These are phyloP conservation scores for Pollachius pollachius DNA, from an alignment of 2,113 vertebrate species.

Conservation along the genomic window DNA sequence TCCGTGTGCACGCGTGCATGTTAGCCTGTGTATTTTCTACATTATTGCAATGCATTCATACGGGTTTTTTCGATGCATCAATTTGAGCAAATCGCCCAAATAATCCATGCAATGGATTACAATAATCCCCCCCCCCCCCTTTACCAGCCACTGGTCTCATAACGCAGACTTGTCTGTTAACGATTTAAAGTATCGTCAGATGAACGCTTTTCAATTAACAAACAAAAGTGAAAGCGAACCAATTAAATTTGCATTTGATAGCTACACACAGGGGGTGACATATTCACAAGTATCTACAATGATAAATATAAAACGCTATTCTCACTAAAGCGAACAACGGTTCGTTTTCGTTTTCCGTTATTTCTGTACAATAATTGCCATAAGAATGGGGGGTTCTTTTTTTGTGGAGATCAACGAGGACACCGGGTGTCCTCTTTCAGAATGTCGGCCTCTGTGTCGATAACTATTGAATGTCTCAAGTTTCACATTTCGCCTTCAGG, in stretches of 20 bases:
- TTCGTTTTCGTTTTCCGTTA: constrained; percentile 47
- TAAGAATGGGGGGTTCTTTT: constrained; percentile 41
- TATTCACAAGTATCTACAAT: constrained; percentile 81
- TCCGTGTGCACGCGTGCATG: constrained; percentile 49
- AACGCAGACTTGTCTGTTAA: too few relatives aligned
- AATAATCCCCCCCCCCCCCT: constrained; percentile 26
- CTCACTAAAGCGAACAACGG: constrained; percentile 64
- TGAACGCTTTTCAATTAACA: constrained; percentile 23
- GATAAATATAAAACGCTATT: constrained; percentile 81
- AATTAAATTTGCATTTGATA: constrained; percentile 47
- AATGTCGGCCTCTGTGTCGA: constrained; percentile 27
- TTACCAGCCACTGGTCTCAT: constrained; percentile 18
- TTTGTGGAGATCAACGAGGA: constrained; percentile 12
- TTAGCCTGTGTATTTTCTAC: constrained; percentile 42
- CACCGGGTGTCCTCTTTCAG: constrained; percentile 18
- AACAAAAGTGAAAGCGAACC: constrained; percentile 49
- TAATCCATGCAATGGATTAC: constrained; percentile 77
- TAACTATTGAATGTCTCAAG: constrained; percentile 28
- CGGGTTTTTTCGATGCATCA: constrained; percentile 5
- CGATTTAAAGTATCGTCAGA: background rate
- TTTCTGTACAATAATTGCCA: constrained; percentile 77
- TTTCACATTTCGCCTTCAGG: constrained; percentile 28
- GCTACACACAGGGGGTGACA: constrained; percentile 66
- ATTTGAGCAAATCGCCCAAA: constrained; percentile 40
- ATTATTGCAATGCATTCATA: constrained; percentile 80